A percentile compares a stretch with the other conserved stretches of the same genome.
These are phyloP conservation scores for Dynastes grantii DNA, from an alignment of 2,888 invertebrate species.

Conservation along the genomic window DNA sequence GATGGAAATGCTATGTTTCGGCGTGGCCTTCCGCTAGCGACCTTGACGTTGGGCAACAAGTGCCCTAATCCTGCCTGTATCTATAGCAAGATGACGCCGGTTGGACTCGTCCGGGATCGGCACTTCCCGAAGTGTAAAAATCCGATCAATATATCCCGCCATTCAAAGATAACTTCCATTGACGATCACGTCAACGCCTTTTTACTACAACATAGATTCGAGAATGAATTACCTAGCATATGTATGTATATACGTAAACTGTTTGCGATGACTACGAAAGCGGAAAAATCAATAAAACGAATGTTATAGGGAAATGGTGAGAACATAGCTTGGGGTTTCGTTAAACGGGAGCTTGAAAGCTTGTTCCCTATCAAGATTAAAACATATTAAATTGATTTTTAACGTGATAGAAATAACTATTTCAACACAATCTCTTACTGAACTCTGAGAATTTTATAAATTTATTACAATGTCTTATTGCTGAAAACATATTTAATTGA, in stretches of 20 bases:
- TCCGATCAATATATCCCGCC: conserved; percentile 62
- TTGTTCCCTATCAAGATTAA: no score
- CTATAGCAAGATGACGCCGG: conserved; percentile 52
- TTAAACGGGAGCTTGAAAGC: neutral
- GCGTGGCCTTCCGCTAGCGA: conserved; percentile 11
- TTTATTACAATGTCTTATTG: no score
- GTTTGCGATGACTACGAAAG: conserved; percentile 6
- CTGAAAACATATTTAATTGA: no score
- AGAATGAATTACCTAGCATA: conserved; percentile 48
- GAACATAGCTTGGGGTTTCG: neutral
- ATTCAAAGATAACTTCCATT: conserved; percentile 58
- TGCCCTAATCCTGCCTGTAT: conserved; percentile 52
- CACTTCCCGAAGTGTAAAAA: conserved; percentile 57
- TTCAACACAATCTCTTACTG: no score
- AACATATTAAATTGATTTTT: no score
- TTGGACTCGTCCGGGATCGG: conserved; percentile 59
- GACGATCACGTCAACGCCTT: conserved; percentile 47
- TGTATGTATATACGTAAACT: conserved; percentile 27
- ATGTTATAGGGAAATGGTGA: no score
- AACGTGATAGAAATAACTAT: no score
- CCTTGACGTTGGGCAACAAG: conserved; percentile 58
- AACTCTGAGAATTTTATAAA: no score
- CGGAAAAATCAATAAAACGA: conserved; percentile 17
- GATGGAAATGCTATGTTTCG: conserved; percentile 1
- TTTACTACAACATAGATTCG: conserved; percentile 43